A percentile compares a stretch with the other conserved stretches of the same genome.
phyloP scores from a whole-genome alignment of 2,797 vertebrate species.

The Trachurus trachurus region DNA sequence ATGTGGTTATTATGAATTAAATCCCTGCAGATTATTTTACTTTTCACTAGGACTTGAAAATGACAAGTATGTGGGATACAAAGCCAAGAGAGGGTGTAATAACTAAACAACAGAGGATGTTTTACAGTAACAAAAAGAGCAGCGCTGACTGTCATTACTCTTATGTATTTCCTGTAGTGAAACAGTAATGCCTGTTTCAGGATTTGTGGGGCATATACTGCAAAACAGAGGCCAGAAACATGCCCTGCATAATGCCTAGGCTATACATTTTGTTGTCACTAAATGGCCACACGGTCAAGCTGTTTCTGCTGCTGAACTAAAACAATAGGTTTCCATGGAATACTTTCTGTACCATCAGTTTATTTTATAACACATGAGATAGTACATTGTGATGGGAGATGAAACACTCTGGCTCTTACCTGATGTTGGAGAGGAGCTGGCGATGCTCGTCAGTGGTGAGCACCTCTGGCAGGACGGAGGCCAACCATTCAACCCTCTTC shows the following conservation, averaged over 20 bases:
- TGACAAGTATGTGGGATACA: constrained; percentile 1
- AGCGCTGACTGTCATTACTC: not conserved
- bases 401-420: constrained; percentile 81
- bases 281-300: not conserved
- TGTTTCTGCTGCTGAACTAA: not conserved
- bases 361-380: not conserved
- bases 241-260: not conserved
- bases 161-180: not conserved
- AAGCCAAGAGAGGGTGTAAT: not conserved
- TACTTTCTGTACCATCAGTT: not conserved
- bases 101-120: not conserved
- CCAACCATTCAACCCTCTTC: constrained; percentile 92
- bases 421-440: constrained; percentile 93
- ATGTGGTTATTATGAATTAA: constrained; percentile 41
- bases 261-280: not conserved
- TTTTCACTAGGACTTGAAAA: constrained; percentile 43
- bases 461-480: constrained; percentile 88
- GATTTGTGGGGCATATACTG: too few species aligned
- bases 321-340: not conserved
- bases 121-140: not conserved
- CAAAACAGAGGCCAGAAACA: not conserved
- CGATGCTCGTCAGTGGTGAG: constrained; percentile 90
- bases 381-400: constrained; percentile 5
- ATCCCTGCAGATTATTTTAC: constrained; percentile 63
- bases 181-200: not conserved